Percentiles rank a stretch among this genome's conserved stretches.
These are phyloP conservation scores for Xestia rhomboidea DNA, from an alignment of 2,888 invertebrate genomes.

Conservation along the genomic window DNA sequence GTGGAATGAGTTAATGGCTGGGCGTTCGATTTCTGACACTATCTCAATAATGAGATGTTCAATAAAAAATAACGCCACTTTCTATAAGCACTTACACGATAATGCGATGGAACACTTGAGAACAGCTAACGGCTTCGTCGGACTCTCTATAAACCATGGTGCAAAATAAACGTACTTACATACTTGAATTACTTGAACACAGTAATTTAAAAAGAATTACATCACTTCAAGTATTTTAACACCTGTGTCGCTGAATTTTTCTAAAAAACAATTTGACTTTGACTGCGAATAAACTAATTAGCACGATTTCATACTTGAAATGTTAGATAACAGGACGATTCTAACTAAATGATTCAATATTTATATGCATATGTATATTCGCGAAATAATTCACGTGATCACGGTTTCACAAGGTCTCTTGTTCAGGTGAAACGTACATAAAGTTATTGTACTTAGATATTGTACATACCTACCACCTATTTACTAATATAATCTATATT, in stretches of 20 bases:
- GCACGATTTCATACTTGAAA: background rate
- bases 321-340: background rate
- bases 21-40: constrained; percentile 18
- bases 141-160: constrained; percentile 20
- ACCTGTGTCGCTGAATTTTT: background rate
- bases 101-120: constrained; percentile 31
- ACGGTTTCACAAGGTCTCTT: constrained; percentile 26
- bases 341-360: constrained; percentile 28
- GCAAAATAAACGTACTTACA: background rate
- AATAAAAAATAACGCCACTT: constrained; percentile 53
- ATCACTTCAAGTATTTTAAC: background rate
- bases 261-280: constrained; percentile 1
- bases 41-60: constrained; percentile 44
- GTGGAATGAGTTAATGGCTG: constrained; percentile 1
- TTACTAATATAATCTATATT: background rate
- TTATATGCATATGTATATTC: background rate
- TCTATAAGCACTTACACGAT: constrained; percentile 43
- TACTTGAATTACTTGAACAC: constrained; percentile 3
- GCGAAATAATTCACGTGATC: constrained; percentile 9
- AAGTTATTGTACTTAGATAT: background rate
- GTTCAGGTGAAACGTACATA: constrained; percentile 19
- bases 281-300: constrained; percentile 18
- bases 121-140: constrained; percentile 7
- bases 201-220: constrained; percentile 1
- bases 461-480: background rate